Evolutionary conservation across 2,113 vertebrate species (phyloP), one percentile per base, ranked within the genome.

Genomic region (Emydura subglobosa): DNA sequence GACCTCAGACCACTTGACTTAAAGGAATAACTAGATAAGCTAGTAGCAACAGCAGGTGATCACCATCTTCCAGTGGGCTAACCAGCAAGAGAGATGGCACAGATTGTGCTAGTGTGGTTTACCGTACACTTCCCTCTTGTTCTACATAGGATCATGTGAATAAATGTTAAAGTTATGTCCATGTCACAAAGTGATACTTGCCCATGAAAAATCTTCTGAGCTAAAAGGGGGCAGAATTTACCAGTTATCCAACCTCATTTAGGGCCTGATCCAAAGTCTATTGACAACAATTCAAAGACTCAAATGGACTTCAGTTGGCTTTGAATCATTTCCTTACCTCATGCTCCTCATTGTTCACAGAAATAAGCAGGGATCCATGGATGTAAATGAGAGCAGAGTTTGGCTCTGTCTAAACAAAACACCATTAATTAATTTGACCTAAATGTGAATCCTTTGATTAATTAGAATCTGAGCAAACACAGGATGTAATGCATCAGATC

Each of bases 1-100:
- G 31, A 44, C 39, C 2, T 85, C 85, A 19, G 76, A 13, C 51
- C 2, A 5, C 11, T 51, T 72, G 14, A 17, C n/a, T 55, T 86
- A 68, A 24, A 86, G 21, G 51, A 94, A 5, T 0, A 88, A 25
- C 22, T 82, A 53, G 0, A 0, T 17, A 49, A 78, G 72, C 12
- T 24, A 39, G 50, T 87, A 87, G 59, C 21, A 50, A 0, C 5
- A 76, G 39, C 2, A 68, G 14, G 31, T 68, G 8, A 68, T 68
- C 39, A 12, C 24, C 24, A 44, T 27, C 72, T 11, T 27, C 21
- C 42, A 25, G 72, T 76, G 72, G 39, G 24, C 72, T 22, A 27
- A 44, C 5, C 24, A 42, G 11, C 24, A 76, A 5, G 72, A 76
- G 22, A 42, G 8, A 31, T 39, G 34, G 34, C 65, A 68, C 6